Percentiles rank a stretch among this genome's conserved stretches.
Conservation (phyloP, 2,797 vertebrate genomes). For the Lagodon rhomboides region DNA sequence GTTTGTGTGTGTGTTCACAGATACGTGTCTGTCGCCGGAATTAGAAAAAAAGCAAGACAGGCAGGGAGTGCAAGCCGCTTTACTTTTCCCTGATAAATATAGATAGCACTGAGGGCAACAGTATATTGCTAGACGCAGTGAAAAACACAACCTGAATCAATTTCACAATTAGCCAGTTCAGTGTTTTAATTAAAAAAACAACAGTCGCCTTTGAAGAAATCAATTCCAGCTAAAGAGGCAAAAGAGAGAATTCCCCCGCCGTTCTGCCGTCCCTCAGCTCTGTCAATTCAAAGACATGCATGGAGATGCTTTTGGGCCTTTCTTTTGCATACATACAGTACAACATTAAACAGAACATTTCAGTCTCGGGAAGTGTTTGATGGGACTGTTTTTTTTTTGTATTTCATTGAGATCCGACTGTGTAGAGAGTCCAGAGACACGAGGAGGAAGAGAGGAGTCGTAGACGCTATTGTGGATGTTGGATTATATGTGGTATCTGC, state of each 20-base stretch:
- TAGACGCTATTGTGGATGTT: not conserved
- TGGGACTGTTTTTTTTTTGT: not conserved
- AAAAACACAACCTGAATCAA: slow-evolving; percentile 84
- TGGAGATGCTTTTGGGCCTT: slow-evolving; percentile 56
- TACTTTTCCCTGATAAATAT: slow-evolving; percentile 68
- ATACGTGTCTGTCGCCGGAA: slow-evolving; percentile 35
- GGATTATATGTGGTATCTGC: not conserved
- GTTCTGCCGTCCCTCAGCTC: slow-evolving; percentile 59
- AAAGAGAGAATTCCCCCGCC: slow-evolving; percentile 71
- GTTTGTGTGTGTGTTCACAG: slow-evolving; percentile 18
- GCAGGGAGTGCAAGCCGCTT: slow-evolving; percentile 62
- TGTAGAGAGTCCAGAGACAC: not conserved
- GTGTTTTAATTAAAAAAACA: slow-evolving; percentile 87
- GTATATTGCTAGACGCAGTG: slow-evolving; percentile 78
- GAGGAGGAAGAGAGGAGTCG: not conserved
- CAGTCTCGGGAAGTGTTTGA: slow-evolving; percentile 22
- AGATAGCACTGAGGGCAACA: slow-evolving; percentile 68
- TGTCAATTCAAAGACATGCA: slow-evolving; percentile 72
- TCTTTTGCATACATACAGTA: slow-evolving; percentile 42
- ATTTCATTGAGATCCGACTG: not conserved
- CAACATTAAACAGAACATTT: slow-evolving; percentile 39
- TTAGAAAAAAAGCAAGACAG: slow-evolving; percentile 59
- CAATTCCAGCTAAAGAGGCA: slow-evolving; percentile 80
- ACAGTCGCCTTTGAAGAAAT: slow-evolving; percentile 84
- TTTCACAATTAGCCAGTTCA: slow-evolving; percentile 86